phyloP scores from a whole-genome alignment of 1,140 invertebrate genomes.

The Hylaeus volcanicus region DNA sequence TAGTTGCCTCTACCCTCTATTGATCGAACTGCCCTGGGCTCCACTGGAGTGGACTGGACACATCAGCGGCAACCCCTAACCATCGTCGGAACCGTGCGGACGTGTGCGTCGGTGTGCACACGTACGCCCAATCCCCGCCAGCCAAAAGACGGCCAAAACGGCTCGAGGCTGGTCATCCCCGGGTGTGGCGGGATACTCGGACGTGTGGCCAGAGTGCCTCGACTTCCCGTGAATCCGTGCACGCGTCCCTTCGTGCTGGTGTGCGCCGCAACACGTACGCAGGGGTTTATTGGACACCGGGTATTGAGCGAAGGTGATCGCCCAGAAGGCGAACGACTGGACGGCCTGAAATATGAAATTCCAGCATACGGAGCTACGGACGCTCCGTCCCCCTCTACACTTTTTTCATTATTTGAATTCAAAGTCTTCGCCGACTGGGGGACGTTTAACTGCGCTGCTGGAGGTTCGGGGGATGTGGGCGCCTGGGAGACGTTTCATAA shows the following conservation, averaged over 20 bases:
- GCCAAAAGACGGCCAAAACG: constrained; percentile 69
- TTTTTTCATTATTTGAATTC: neutral
- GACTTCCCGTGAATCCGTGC: constrained; percentile 31
- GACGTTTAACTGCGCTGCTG: too few species aligned
- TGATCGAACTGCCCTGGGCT: constrained; percentile 75
- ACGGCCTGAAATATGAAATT: constrained; percentile 56
- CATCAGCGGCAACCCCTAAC: constrained; percentile 67
- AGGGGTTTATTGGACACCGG: constrained; percentile 69
- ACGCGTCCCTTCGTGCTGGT: neutral
- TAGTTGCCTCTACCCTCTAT: constrained; percentile 74
- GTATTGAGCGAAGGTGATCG: constrained; percentile 75
- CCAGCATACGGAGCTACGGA: neutral
- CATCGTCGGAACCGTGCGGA: constrained; percentile 24
- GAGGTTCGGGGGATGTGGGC: too few species aligned
- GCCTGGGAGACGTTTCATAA: too few species aligned
- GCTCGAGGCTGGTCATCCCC: constrained; percentile 59
- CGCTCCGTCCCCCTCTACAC: neutral
- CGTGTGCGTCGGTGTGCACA: neutral
- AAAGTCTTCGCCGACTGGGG: too few species aligned
- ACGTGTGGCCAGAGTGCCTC: constrained; percentile 25
- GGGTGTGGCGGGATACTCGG: constrained; percentile 53
- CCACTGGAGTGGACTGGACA: constrained; percentile 74
- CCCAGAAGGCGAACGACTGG: constrained; percentile 62
- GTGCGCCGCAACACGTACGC: constrained; percentile 34
- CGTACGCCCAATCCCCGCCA: constrained; percentile 34